These are phyloP conservation scores for Neuroterus valhalla DNA, from an alignment of 1,140 invertebrate species.

Conservation along the genomic window DNA sequence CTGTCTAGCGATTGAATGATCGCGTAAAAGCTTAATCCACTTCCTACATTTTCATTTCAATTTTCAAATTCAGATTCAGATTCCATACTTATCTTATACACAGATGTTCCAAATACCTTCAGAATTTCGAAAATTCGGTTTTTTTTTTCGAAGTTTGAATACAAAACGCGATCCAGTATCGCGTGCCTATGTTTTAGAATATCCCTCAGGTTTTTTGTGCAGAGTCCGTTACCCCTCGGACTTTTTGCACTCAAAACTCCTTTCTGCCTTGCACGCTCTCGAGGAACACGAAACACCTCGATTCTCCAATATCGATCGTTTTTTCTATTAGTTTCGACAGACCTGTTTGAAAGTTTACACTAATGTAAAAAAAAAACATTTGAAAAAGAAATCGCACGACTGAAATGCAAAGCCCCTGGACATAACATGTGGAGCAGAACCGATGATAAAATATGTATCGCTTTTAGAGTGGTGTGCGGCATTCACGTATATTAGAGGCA, in stretches of 20 bases:
- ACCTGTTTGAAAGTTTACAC: conserved; percentile 11
- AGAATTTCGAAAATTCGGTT: background rate
- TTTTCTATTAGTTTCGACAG: background rate
- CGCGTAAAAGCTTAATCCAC: conserved; percentile 35
- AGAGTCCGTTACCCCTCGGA: conserved; percentile 7
- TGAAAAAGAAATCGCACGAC: background rate
- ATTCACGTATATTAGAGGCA: conserved; percentile 37
- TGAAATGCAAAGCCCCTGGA: background rate
- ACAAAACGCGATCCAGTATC: background rate
- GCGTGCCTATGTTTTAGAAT: background rate
- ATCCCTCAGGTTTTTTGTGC: conserved; percentile 14
- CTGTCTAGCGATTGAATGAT: conserved; percentile 25
- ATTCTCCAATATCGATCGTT: conserved; percentile 7
- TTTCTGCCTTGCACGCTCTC: conserved; percentile 1
- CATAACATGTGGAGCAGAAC: background rate
- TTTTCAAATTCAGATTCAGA: conserved; percentile 14
- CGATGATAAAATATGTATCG: conserved; percentile 59
- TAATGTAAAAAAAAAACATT: background rate
- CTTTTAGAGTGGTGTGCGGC: conserved; percentile 58
- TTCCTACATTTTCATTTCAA: conserved; percentile 30
- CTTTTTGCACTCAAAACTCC: conserved; percentile 16
- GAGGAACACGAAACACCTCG: conserved; percentile 20
- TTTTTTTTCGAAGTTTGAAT: background rate
- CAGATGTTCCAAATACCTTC: background rate
- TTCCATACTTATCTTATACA: conserved; percentile 10